Conservation (phyloP, 2,888 invertebrate species). For the Brachynemurus nebulosus region DNA sequence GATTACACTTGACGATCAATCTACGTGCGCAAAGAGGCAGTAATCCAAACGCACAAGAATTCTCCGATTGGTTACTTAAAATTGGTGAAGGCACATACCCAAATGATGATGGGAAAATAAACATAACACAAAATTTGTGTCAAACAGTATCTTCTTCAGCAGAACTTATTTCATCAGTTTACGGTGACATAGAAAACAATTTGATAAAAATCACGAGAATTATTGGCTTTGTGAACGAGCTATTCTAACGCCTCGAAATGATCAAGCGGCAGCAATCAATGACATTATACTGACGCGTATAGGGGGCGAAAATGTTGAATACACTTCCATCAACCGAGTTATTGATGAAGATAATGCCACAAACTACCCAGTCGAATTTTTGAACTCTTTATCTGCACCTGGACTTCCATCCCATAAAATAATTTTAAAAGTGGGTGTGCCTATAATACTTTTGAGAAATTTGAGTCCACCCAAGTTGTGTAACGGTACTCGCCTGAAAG, state of each 20-base stretch:
- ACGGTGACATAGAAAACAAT: conserved; percentile 14
- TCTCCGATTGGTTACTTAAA: conserved; percentile 10
- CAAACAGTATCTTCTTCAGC: too few relatives aligned
- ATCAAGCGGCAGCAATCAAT: conserved; percentile 13
- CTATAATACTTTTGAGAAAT: conserved; percentile 13
- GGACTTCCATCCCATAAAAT: conserved; percentile 15
- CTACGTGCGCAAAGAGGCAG: too few relatives aligned
- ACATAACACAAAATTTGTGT: conserved; percentile 12
- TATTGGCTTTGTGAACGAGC: conserved; percentile 9
- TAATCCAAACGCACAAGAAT: too few relatives aligned
- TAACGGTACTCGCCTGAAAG: conserved; percentile 17
- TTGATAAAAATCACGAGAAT: too few relatives aligned
- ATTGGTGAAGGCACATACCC: conserved; percentile 9
- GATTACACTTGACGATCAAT: too few relatives aligned
- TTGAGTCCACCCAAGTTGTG: conserved; percentile 16
- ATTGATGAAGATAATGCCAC: conserved; percentile 14
- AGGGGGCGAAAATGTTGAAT: conserved; percentile 11
- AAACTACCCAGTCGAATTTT: conserved; percentile 16
- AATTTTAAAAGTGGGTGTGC: conserved; percentile 14
- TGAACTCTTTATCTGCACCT: conserved; percentile 14
- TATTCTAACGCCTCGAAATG: conserved; percentile 13
- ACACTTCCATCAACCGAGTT: conserved; percentile 14
- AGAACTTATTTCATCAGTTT: too few relatives aligned
- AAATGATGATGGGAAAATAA: conserved; percentile 8
- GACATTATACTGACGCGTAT: conserved; percentile 10